phyloP scores from a whole-genome alignment of 2,888 invertebrate genomes.

The Oscheius sp. region DNA sequence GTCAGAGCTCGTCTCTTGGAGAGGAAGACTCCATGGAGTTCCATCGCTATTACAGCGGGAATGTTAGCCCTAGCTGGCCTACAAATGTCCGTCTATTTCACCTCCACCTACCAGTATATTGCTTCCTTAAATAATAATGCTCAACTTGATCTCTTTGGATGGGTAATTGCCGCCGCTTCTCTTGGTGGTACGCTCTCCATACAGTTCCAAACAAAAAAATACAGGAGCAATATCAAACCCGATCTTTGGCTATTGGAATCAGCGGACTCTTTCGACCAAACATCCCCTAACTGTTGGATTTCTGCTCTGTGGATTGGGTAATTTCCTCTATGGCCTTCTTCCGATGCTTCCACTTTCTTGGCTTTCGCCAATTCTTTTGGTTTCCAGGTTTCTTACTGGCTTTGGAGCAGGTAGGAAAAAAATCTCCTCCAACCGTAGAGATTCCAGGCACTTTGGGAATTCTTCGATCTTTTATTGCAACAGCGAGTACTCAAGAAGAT shows the following conservation, averaged over 20 bases:
- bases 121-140: slow-evolving; percentile 24
- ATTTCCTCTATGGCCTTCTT: slow-evolving; percentile 39
- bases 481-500: slow-evolving; percentile 50
- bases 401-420: slow-evolving; percentile 40
- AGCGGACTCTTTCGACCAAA: slow-evolving; percentile 23
- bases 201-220: too few relatives aligned
- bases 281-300: slow-evolving; percentile 19
- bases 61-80: slow-evolving; percentile 39
- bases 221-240: slow-evolving; percentile 26
- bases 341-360: background rate
- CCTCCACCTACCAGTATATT: slow-evolving; percentile 55
- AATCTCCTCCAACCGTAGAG: too few relatives aligned
- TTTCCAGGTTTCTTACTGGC: slow-evolving; percentile 44
- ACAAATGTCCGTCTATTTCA: slow-evolving; percentile 54
- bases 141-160: slow-evolving; percentile 3
- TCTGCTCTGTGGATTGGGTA: slow-evolving; percentile 26
- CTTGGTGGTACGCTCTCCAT: slow-evolving; percentile 3
- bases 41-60: slow-evolving; percentile 40
- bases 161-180: background rate
- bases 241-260: slow-evolving; percentile 29
- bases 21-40: slow-evolving; percentile 47
- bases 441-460: slow-evolving; percentile 47
- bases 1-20: slow-evolving; percentile 33
- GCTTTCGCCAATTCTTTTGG: background rate
- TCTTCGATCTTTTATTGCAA: slow-evolving; percentile 43